Conservation (phyloP, 2,113 vertebrate genomes). For the Oophaga pumilio region DNA sequence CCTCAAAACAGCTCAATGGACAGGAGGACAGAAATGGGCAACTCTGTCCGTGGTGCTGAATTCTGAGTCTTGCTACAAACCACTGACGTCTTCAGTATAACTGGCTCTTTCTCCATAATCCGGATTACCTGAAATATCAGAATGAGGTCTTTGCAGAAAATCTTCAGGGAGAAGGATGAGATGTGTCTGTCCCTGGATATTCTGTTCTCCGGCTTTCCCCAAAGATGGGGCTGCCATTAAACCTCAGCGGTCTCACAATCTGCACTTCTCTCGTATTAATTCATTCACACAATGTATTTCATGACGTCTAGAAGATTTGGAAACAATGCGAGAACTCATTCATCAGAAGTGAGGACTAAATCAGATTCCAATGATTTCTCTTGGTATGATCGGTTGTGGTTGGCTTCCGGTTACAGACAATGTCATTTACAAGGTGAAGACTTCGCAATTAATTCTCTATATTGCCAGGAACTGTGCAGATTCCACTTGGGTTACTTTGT, state of each 20-base stretch:
- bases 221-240: neutral
- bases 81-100: neutral
- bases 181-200: conserved; percentile 2
- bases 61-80: neutral
- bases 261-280: neutral
- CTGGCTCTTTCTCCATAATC: neutral
- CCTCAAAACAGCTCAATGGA: neutral
- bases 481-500: too few relatives aligned
- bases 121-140: neutral
- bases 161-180: neutral
- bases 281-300: conserved; percentile 2
- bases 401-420: neutral
- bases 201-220: neutral
- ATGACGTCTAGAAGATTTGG: neutral
- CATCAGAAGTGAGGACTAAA: neutral
- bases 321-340: neutral
- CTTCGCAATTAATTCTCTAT: too few relatives aligned
- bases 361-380: neutral
- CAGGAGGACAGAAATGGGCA: neutral
- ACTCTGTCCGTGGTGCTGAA: conserved; percentile 15
- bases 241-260: conserved; percentile 3
- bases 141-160: neutral
- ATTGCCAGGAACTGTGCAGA: too few relatives aligned
- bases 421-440: neutral
- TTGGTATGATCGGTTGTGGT: neutral